These are phyloP conservation scores for Muraenolepis orangiensis DNA, from an alignment of 2,797 vertebrate genomes.

Conservation along the genomic window DNA sequence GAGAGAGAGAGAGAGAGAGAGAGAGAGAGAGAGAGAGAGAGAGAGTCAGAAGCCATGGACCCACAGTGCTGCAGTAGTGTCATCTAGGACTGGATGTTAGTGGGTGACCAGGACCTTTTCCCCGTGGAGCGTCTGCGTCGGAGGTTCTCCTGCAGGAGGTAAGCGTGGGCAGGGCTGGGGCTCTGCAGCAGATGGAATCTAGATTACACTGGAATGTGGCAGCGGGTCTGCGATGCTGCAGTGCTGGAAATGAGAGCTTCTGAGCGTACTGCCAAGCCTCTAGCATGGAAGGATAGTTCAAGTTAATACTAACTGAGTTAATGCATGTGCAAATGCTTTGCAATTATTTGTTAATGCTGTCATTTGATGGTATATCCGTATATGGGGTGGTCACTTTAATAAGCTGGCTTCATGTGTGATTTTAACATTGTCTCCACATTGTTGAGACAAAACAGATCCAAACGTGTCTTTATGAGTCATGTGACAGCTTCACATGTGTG, in stretches of 20 bases:
- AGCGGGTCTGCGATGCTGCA: slow-evolving; percentile 3
- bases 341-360: neutral
- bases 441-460: neutral
- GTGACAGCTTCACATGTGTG: slow-evolving; percentile 45
- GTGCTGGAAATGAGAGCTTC: neutral
- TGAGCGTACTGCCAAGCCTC: neutral
- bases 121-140: slow-evolving; percentile 19
- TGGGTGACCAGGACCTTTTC: slow-evolving; percentile 38
- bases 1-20: neutral
- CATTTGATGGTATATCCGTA: neutral
- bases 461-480: slow-evolving; percentile 30
- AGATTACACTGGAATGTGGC: slow-evolving; percentile 14
- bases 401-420: neutral
- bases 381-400: no score
- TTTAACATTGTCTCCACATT: neutral
- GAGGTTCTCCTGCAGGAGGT: slow-evolving; percentile 55
- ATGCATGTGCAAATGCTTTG: neutral
- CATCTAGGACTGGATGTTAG: slow-evolving; percentile 50
- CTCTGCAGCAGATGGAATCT: slow-evolving; percentile 18
- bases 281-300: neutral
- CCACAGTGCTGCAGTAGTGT: slow-evolving; percentile 43
- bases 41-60: slow-evolving; percentile 48
- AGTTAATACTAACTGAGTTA: neutral
- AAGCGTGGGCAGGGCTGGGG: slow-evolving; percentile 25
- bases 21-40: neutral